Conservation (phyloP, 2,888 invertebrate species). For the Thecocarcelia acutangulata region DNA sequence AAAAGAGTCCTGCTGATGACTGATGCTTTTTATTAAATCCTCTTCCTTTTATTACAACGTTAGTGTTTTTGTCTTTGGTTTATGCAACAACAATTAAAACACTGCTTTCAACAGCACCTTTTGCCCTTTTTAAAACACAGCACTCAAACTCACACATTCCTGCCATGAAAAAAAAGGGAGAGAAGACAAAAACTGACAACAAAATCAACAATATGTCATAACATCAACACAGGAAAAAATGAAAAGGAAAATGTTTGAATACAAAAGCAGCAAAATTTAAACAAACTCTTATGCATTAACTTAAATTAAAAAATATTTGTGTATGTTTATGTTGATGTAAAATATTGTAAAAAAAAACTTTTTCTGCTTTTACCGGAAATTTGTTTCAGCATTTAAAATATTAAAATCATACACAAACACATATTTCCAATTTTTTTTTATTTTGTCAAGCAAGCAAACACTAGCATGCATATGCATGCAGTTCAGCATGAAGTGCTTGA, state of each 20-base stretch:
- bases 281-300: conserved; percentile 17
- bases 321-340: conserved; percentile 47
- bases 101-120: conserved; percentile 55
- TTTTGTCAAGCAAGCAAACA: background rate
- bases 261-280: conserved; percentile 36
- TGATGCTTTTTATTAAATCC: conserved; percentile 56
- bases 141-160: background rate
- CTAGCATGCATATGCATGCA: conserved; percentile 37
- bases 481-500: conserved; percentile 59
- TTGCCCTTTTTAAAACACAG: conserved; percentile 33
- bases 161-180: background rate
- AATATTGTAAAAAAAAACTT: conserved; percentile 44
- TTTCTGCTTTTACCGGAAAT: conserved; percentile 65
- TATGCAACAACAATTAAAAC: conserved; percentile 57
- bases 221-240: conserved; percentile 37
- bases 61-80: conserved; percentile 36
- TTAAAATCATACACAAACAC: conserved; percentile 34
- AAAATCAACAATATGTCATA: conserved; percentile 62
- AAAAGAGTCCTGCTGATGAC: conserved; percentile 58
- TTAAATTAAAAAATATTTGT: conserved; percentile 38
- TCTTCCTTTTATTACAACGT: conserved; percentile 11
- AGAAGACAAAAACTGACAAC: conserved; percentile 15
- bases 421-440: background rate
- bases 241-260: conserved; percentile 25
- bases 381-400: conserved; percentile 56